Conservation (phyloP, 2,888 invertebrate species). For the Ophion ellenae region DNA sequence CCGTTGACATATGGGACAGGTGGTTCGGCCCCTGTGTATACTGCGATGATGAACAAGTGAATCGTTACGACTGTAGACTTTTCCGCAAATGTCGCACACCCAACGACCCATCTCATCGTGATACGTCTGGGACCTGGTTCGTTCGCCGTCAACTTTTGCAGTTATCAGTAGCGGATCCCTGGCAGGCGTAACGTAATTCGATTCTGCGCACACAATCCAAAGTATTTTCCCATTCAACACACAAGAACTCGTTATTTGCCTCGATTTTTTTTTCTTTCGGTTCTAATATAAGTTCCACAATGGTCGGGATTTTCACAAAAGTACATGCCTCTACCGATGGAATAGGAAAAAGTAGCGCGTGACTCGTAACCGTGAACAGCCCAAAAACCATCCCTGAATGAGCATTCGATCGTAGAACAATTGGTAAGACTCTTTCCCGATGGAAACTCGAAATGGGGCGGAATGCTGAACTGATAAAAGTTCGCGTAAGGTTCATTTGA, state of each 20-base stretch:
- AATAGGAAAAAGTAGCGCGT: slow-evolving; percentile 60
- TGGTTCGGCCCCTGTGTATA: slow-evolving; percentile 83
- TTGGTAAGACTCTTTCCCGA: not conserved
- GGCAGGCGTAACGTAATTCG: slow-evolving; percentile 76
- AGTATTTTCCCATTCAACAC: slow-evolving; percentile 81
- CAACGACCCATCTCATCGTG: slow-evolving; percentile 81
- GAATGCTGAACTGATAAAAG: not conserved
- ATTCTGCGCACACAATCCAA: slow-evolving; percentile 84
- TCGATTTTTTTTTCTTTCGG: slow-evolving; percentile 56
- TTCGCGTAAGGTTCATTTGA: not conserved
- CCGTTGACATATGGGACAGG: slow-evolving; percentile 82
- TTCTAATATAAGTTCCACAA: slow-evolving; percentile 46
- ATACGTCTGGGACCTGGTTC: slow-evolving; percentile 78
- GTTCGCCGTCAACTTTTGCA: slow-evolving; percentile 71
- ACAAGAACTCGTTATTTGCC: slow-evolving; percentile 73
- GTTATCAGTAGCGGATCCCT: slow-evolving; percentile 76
- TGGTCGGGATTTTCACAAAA: slow-evolving; percentile 16
- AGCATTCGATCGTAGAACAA: slow-evolving; percentile 76
- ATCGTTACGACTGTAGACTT: slow-evolving; percentile 83
- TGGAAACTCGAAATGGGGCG: not conserved
- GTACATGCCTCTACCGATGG: slow-evolving; percentile 33
- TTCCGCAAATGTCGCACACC: slow-evolving; percentile 84
- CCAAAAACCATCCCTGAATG: slow-evolving; percentile 76
- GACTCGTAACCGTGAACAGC: slow-evolving; percentile 69
- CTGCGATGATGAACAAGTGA: slow-evolving; percentile 83